These are phyloP conservation scores for Silurus glanis DNA, from an alignment of 2,113 vertebrate genomes.

Conservation along the genomic window DNA sequence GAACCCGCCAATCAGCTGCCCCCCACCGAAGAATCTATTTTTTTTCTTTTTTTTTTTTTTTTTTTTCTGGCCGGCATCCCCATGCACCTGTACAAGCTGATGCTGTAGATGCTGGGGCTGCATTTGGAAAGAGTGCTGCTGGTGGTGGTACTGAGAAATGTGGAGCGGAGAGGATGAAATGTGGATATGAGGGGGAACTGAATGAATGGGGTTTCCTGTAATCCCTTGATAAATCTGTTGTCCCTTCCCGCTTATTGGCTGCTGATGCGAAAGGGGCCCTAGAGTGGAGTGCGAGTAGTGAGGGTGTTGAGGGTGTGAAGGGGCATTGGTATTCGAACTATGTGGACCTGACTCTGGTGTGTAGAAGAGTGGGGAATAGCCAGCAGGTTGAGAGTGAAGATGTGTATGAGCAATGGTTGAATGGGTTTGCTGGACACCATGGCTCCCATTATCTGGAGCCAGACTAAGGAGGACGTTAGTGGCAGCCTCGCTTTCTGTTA, in stretches of 20 bases:
- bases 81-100: slow-evolving; percentile 57
- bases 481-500: slow-evolving; percentile 59
- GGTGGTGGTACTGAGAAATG: slow-evolving; percentile 44
- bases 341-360: slow-evolving; percentile 57
- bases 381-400: slow-evolving; percentile 49
- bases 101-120: slow-evolving; percentile 67
- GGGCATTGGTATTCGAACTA: slow-evolving; percentile 54
- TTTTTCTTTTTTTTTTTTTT: slow-evolving; percentile 71
- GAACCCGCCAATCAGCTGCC: slow-evolving; percentile 66
- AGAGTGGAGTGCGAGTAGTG: slow-evolving; percentile 51
- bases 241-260: slow-evolving; percentile 44
- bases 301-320: slow-evolving; percentile 52
- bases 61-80: slow-evolving; percentile 55
- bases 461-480: slow-evolving; percentile 64
- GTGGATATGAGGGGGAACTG: slow-evolving; percentile 50
- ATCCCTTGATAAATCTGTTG: slow-evolving; percentile 58
- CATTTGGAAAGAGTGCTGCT: slow-evolving; percentile 70
- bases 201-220: slow-evolving; percentile 49
- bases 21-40: slow-evolving; percentile 69
- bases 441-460: slow-evolving; percentile 48
- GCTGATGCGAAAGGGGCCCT: slow-evolving; percentile 49
- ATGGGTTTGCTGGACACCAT: slow-evolving; percentile 53
- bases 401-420: slow-evolving; percentile 50
- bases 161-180: slow-evolving; percentile 45
- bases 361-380: slow-evolving; percentile 71